These are phyloP conservation scores for Temnothorax longispinosus DNA, from an alignment of 1,140 invertebrate species.

Conservation along the genomic window DNA sequence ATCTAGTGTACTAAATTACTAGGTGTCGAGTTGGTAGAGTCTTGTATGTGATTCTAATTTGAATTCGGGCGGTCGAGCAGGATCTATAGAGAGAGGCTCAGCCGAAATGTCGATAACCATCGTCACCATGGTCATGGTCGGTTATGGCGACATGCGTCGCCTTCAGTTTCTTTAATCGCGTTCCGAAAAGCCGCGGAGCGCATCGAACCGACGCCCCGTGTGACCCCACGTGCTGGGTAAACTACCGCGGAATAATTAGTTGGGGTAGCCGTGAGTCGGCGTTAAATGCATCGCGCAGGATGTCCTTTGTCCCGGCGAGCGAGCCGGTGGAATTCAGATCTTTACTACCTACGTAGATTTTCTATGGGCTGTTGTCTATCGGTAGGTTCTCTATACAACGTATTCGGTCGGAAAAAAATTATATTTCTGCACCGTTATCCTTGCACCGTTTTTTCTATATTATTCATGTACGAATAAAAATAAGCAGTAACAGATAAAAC, in stretches of 20 bases:
- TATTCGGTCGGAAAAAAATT: background rate
- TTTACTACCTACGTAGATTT: slow-evolving; percentile 3
- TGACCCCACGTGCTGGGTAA: slow-evolving; percentile 67
- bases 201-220: slow-evolving; percentile 78
- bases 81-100: slow-evolving; percentile 47
- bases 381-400: background rate
- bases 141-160: slow-evolving; percentile 70
- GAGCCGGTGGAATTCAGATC: slow-evolving; percentile 18
- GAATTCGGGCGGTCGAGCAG: background rate
- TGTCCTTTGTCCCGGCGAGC: slow-evolving; percentile 74
- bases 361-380: background rate
- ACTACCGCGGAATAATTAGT: slow-evolving; percentile 78
- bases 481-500: background rate
- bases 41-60: background rate
- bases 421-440: background rate
- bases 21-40: slow-evolving; percentile 7
- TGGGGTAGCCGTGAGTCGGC: slow-evolving; percentile 77
- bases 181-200: slow-evolving; percentile 79
- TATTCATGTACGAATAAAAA: background rate
- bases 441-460: background rate
- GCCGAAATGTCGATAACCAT: slow-evolving; percentile 64
- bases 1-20: slow-evolving; percentile 27
- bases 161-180: slow-evolving; percentile 75
- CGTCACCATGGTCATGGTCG: slow-evolving; percentile 69
- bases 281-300: slow-evolving; percentile 78